A percentile compares a stretch with the other conserved stretches of the same genome.
These are phyloP conservation scores for Vanessa tameamea DNA, from an alignment of 1,140 invertebrate species.

Conservation along the genomic window DNA sequence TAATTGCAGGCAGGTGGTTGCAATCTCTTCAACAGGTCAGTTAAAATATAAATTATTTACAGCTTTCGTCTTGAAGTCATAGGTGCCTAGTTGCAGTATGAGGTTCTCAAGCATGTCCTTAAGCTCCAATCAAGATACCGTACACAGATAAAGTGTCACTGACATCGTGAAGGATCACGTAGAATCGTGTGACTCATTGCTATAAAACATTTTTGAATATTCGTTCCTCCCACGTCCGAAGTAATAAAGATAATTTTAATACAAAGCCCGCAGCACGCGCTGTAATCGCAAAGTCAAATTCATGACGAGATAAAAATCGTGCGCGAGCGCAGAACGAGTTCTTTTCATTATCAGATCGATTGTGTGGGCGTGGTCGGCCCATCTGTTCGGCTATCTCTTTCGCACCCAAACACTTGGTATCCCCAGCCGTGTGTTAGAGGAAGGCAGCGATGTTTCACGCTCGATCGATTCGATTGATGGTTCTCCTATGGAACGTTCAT, in stretches of 20 bases:
- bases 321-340: conserved; percentile 59
- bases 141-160: conserved; percentile 36
- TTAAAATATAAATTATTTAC: not conserved
- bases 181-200: conserved; percentile 53
- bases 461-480: conserved; percentile 51
- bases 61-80: not conserved
- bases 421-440: conserved; percentile 33
- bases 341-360: conserved; percentile 70
- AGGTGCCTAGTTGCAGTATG: not conserved
- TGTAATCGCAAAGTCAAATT: conserved; percentile 56
- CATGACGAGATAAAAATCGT: conserved; percentile 70
- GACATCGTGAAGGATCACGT: conserved; percentile 43
- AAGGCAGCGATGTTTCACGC: conserved; percentile 55
- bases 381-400: conserved; percentile 49
- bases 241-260: conserved; percentile 76
- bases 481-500: conserved; percentile 6
- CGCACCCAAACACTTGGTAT: conserved; percentile 20
- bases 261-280: conserved; percentile 57
- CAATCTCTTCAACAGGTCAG: not conserved
- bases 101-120: not conserved
- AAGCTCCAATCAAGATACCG: conserved; percentile 32
- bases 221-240: conserved; percentile 59
- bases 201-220: conserved; percentile 63
- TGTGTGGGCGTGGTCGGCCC: conserved; percentile 59
- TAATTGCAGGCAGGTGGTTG: not conserved